Evolutionary conservation across 2,797 vertebrate genomes (phyloP).

Genomic region (Heterohyrax brucei): DNA sequence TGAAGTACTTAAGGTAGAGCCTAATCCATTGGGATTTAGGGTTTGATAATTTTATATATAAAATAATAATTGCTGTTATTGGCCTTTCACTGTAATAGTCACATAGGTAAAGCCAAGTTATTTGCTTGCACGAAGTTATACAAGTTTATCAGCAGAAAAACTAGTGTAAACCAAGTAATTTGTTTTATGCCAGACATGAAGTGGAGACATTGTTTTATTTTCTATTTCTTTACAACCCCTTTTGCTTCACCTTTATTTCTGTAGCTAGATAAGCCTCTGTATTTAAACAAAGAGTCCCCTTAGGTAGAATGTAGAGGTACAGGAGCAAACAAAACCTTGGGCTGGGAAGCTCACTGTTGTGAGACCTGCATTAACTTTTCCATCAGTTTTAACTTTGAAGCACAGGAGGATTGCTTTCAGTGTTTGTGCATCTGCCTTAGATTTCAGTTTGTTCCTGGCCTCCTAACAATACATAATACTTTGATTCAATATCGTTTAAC

Average conservation of each 20-base stretch:
- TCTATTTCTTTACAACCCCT: conserved; percentile 37
- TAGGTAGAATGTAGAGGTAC: background rate
- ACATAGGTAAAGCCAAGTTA: background rate
- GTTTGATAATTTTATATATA: background rate
- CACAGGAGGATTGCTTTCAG: background rate
- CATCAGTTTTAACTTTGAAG: background rate
- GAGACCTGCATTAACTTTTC: conserved; percentile 16
- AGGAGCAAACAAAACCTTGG: background rate
- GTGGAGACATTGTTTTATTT: conserved; percentile 1
- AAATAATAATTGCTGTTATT: background rate
- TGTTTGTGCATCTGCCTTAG: background rate
- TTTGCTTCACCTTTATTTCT: conserved; percentile 21
- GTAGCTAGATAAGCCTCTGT: background rate
- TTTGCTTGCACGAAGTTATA: background rate
- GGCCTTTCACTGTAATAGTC: background rate
- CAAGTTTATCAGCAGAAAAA: background rate
- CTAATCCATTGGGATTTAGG: background rate
- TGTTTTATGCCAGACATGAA: background rate
- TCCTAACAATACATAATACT: conserved; percentile 56
- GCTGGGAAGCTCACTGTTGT: background rate
- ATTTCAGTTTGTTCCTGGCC: conserved; percentile 31
- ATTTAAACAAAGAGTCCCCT: conserved; percentile 40
- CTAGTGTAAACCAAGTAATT: background rate
- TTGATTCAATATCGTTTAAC: conserved; percentile 34
- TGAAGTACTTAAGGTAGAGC: background rate